A percentile compares a stretch with the other conserved stretches of the same genome.
Evolutionary conservation across 2,888 invertebrate species (phyloP).

Genomic region (Platycheirus rosarum): DNA sequence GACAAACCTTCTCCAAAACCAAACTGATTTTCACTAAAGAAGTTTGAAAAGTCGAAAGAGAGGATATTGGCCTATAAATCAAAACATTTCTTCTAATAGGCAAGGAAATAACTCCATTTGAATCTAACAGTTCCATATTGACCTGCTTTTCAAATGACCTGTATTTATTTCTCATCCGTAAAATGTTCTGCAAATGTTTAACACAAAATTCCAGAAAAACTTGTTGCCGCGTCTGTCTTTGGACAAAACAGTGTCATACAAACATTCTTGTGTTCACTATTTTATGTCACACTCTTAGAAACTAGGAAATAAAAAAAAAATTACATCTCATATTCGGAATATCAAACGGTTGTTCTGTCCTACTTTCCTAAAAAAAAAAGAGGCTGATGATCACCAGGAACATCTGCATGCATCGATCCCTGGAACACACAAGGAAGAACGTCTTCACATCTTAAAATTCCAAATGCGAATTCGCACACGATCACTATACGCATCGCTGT

Average conservation of each 20-base stretch:
- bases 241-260: slow-evolving; percentile 12
- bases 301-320: not conserved
- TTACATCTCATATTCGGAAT: slow-evolving; percentile 27
- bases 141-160: not conserved
- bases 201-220: not conserved
- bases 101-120: too few relatives aligned
- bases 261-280: slow-evolving; percentile 12
- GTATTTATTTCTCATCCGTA: not conserved
- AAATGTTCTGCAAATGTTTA: not conserved
- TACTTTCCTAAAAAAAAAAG: slow-evolving; percentile 25
- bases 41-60: too few relatives aligned
- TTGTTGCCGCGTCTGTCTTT: slow-evolving; percentile 3
- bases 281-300: slow-evolving; percentile 26
- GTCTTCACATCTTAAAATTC: slow-evolving; percentile 24
- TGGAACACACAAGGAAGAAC: slow-evolving; percentile 31
- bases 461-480: slow-evolving; percentile 26
- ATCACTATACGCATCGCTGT: not conserved
- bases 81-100: too few relatives aligned
- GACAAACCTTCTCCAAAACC: too few relatives aligned
- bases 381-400: slow-evolving; percentile 6
- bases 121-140: not conserved
- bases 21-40: too few relatives aligned
- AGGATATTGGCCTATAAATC: too few relatives aligned
- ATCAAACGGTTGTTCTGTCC: slow-evolving; percentile 37
- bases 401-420: slow-evolving; percentile 34